These are phyloP conservation scores for Synergus itoensis DNA, from an alignment of 2,888 invertebrate genomes.

Conservation along the genomic window DNA sequence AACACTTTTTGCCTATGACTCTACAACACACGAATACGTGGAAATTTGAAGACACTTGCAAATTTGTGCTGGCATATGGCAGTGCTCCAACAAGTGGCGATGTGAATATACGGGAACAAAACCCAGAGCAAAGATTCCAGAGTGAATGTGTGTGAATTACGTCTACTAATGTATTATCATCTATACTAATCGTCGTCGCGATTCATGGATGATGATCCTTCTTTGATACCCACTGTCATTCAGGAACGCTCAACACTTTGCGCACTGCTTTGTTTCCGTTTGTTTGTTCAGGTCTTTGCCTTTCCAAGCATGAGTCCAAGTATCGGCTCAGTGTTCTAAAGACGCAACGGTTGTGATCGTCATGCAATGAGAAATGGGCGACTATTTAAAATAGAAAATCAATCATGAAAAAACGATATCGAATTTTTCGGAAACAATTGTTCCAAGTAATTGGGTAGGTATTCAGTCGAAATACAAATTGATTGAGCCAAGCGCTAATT, in stretches of 20 bases:
- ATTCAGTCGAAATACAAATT: too few species aligned
- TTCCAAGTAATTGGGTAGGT: too few species aligned
- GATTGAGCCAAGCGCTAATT: too few species aligned
- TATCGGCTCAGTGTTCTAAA: slow-evolving; percentile 11
- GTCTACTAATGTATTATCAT: background rate
- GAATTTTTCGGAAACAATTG: too few species aligned
- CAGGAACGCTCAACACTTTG: slow-evolving; percentile 1
- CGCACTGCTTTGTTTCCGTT: slow-evolving; percentile 28
- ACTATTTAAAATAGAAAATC: too few species aligned
- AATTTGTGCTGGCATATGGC: slow-evolving; percentile 69
- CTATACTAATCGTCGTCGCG: background rate
- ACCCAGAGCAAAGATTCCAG: background rate
- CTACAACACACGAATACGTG: slow-evolving; percentile 6
- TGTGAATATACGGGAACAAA: background rate
- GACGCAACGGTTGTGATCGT: slow-evolving; percentile 10
- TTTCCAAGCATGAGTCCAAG: slow-evolving; percentile 17
- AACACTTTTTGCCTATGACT: slow-evolving; percentile 27
- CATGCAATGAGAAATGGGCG: background rate
- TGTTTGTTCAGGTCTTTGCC: slow-evolving; percentile 37
- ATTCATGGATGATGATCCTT: slow-evolving; percentile 6
- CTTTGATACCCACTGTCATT: slow-evolving; percentile 12
- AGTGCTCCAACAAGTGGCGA: slow-evolving; percentile 73
- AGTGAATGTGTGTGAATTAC: background rate
- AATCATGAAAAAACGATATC: too few species aligned
- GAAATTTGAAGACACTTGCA: slow-evolving; percentile 49